A percentile compares a stretch with the other conserved stretches of the same genome.
phyloP scores from a whole-genome alignment of 1,140 invertebrate genomes.

The Drosophila miranda region DNA sequence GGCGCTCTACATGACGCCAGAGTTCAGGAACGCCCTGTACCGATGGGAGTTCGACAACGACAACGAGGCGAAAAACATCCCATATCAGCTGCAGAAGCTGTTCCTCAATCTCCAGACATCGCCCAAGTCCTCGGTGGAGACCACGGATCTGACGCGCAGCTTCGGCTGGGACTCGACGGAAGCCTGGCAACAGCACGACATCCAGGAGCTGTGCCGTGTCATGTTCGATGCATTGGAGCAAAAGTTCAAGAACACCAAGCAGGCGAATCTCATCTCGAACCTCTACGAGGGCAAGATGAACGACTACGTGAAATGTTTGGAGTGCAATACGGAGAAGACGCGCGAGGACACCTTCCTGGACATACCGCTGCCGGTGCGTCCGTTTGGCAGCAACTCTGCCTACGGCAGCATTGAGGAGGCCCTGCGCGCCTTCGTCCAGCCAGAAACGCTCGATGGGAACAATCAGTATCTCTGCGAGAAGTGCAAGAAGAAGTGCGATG shows the following conservation, averaged over 20 bases:
- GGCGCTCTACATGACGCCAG: constrained; percentile 96
- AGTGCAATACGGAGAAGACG: constrained; percentile 93
- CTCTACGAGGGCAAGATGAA: constrained; percentile 91
- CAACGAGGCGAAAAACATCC: constrained; percentile 89
- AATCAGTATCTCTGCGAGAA: constrained; percentile 96
- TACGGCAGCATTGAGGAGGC: constrained; percentile 94
- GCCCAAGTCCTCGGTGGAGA: constrained; percentile 89
- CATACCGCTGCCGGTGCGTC: constrained; percentile 93
- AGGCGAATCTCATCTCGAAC: constrained; percentile 91
- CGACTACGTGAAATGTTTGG: constrained; percentile 95
- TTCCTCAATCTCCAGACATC: constrained; percentile 95
- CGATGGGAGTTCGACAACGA: constrained; percentile 92
- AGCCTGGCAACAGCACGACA: constrained; percentile 96
- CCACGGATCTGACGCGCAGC: constrained; percentile 93
- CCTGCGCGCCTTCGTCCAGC: constrained; percentile 91
- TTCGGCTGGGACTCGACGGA: constrained; percentile 96
- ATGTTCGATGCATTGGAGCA: constrained; percentile 96
- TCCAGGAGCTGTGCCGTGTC: constrained; percentile 94
- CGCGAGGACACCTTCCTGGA: constrained; percentile 94
- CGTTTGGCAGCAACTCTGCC: constrained; percentile 90
- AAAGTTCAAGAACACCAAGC: constrained; percentile 92
- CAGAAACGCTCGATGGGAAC: constrained; percentile 92
- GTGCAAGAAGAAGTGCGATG: constrained; percentile 94
- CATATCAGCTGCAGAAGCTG: constrained; percentile 93
- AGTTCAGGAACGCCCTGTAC: constrained; percentile 95